A percentile compares a stretch with the other conserved stretches of the same genome.
phyloP scores from a whole-genome alignment of 1,140 invertebrate genomes.

The Battus philenor region DNA sequence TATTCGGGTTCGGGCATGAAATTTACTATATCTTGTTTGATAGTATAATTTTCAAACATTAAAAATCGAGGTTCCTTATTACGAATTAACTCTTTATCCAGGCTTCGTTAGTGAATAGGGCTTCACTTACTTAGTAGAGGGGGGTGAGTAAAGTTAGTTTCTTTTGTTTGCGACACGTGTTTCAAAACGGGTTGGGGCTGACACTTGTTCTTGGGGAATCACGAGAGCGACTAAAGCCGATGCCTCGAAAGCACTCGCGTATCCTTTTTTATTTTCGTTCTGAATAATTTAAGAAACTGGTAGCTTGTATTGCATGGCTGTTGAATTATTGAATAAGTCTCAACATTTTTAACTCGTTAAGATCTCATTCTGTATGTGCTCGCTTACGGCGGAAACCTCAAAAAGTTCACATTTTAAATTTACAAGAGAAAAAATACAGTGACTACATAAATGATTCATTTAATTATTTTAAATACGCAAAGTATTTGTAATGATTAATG shows the following conservation, averaged over 20 bases:
- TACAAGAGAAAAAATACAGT: background rate
- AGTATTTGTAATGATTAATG: no score
- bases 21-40: no score
- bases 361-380: background rate
- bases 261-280: constrained; percentile 37
- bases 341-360: constrained; percentile 14
- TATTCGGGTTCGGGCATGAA: no score
- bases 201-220: constrained; percentile 62
- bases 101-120: no score
- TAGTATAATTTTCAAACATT: no score
- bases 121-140: constrained; percentile 25
- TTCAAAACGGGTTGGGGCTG: constrained; percentile 70
- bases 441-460: background rate
- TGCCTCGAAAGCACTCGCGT: constrained; percentile 36
- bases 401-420: no score
- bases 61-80: no score
- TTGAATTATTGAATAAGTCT: constrained; percentile 15
- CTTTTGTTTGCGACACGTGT: constrained; percentile 74
- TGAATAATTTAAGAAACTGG: constrained; percentile 32
- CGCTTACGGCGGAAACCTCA: no score
- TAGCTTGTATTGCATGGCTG: constrained; percentile 26
- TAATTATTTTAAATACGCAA: no score
- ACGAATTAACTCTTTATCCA: no score
- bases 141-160: constrained; percentile 56
- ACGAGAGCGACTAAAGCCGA: constrained; percentile 41